phyloP scores from a whole-genome alignment of 2,113 vertebrate genomes.

The Pomatorhinus ruficollis region DNA sequence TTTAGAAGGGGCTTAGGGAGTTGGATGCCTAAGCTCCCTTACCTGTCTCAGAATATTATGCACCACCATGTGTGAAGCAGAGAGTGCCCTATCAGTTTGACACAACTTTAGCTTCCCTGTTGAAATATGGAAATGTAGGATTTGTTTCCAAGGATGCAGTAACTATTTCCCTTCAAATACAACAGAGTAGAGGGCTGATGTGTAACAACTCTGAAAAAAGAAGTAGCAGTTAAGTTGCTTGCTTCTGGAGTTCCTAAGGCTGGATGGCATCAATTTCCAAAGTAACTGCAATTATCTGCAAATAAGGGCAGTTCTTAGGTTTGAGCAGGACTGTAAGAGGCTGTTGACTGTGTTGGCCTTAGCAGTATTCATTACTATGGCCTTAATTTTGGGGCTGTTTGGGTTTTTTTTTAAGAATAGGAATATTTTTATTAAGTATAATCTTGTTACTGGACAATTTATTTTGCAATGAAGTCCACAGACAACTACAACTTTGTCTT shows the following conservation, averaged over 20 bases:
- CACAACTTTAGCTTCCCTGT: not conserved
- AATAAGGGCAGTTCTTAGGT: not conserved
- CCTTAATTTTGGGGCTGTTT: not conserved
- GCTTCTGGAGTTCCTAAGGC: not conserved
- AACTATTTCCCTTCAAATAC: not conserved
- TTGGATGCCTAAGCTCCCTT: not conserved
- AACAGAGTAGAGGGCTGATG: not conserved
- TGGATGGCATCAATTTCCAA: not conserved
- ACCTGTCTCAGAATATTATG: not conserved
- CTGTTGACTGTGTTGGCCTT: not conserved
- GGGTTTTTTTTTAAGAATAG: not conserved
- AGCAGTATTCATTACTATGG: not conserved
- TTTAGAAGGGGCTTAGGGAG: not conserved
- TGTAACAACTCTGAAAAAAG: not conserved
- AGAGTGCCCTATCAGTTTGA: rapidly evolving
- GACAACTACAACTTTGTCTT: not conserved
- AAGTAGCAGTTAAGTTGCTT: not conserved
- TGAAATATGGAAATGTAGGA: not conserved
- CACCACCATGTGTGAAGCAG: not conserved
- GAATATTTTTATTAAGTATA: not conserved
- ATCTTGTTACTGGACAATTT: not conserved
- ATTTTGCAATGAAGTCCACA: not conserved
- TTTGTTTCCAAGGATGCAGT: not conserved
- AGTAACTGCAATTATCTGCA: not conserved
- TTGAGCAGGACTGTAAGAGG: not conserved